A percentile compares a stretch with the other conserved stretches of the same genome.
Conservation (phyloP, 1,140 invertebrate species). For the Cyclina sinensis region DNA sequence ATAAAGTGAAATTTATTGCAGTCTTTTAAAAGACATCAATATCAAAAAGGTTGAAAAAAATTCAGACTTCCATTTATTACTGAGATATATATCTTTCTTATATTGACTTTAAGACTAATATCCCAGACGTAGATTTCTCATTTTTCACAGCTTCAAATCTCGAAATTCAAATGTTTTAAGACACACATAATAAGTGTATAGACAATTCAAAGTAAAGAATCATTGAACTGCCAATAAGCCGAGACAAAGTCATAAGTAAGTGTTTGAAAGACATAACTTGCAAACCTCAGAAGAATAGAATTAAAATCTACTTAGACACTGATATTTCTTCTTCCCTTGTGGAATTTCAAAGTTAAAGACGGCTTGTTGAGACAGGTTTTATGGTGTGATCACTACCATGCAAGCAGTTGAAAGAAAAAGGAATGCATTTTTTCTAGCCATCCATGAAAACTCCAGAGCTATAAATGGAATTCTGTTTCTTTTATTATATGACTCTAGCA, state of each 20-base stretch:
- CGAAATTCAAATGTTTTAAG: slow-evolving; percentile 45
- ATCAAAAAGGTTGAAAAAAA: slow-evolving; percentile 37
- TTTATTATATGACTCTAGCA: no score
- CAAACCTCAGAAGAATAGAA: slow-evolving; percentile 4
- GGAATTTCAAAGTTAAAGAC: neutral
- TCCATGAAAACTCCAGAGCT: no score
- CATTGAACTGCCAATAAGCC: neutral
- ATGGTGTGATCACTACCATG: neutral
- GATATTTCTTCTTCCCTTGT: slow-evolving; percentile 15
- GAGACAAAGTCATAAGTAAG: slow-evolving; percentile 22
- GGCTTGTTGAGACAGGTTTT: neutral
- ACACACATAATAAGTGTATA: slow-evolving; percentile 29
- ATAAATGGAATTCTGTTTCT: no score
- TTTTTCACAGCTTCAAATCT: slow-evolving; percentile 17
- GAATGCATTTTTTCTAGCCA: no score
- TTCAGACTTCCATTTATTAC: slow-evolving; percentile 25
- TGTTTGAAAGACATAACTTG: neutral
- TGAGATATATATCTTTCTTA: slow-evolving; percentile 17
- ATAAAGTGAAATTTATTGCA: slow-evolving; percentile 55
- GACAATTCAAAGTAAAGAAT: slow-evolving; percentile 33
- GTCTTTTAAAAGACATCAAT: slow-evolving; percentile 59
- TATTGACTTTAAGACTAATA: slow-evolving; percentile 29
- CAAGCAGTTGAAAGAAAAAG: neutral
- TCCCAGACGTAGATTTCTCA: slow-evolving; percentile 37
- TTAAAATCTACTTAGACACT: slow-evolving; percentile 30